Conservation (phyloP, 1,140 invertebrate genomes). For the Drosophila pandora region DNA sequence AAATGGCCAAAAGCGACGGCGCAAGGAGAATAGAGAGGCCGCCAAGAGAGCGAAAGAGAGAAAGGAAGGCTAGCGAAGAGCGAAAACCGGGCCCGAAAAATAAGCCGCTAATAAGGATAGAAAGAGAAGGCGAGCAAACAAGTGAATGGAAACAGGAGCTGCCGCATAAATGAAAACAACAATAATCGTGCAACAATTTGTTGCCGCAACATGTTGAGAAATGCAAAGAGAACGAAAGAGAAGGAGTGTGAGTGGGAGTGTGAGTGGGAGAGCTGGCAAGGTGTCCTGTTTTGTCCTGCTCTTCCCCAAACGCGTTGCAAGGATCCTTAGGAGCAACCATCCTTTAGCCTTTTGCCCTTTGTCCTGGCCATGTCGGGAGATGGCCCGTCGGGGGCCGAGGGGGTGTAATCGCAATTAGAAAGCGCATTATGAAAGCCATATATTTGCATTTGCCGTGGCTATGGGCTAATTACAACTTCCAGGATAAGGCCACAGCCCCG, state of each 20-base stretch:
- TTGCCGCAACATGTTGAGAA: slow-evolving; percentile 53
- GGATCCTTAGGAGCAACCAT: neutral
- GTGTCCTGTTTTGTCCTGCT: slow-evolving; percentile 2
- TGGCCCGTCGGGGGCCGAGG: neutral
- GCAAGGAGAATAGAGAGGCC: slow-evolving; percentile 12
- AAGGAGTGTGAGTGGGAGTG: neutral
- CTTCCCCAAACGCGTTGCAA: neutral
- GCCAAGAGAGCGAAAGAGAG: slow-evolving; percentile 3
- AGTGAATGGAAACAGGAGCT: slow-evolving; percentile 62
- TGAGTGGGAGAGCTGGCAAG: neutral
- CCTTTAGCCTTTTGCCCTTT: neutral
- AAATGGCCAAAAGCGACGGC: slow-evolving; percentile 30
- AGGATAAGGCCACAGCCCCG: neutral
- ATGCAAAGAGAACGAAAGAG: slow-evolving; percentile 2
- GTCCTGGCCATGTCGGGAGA: neutral
- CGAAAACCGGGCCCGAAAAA: slow-evolving; percentile 40
- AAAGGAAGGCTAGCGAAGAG: neutral
- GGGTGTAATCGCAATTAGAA: slow-evolving; percentile 22
- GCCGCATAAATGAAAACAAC: slow-evolving; percentile 12
- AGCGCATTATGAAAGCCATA: slow-evolving; percentile 27
- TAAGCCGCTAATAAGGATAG: slow-evolving; percentile 1
- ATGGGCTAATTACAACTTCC: slow-evolving; percentile 17
- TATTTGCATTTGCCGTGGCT: slow-evolving; percentile 24
- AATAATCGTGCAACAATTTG: slow-evolving; percentile 72
- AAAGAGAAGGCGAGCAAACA: slow-evolving; percentile 28